Evolutionary conservation across 2,888 invertebrate species (phyloP).

Genomic region (Lasius platythorax): DNA sequence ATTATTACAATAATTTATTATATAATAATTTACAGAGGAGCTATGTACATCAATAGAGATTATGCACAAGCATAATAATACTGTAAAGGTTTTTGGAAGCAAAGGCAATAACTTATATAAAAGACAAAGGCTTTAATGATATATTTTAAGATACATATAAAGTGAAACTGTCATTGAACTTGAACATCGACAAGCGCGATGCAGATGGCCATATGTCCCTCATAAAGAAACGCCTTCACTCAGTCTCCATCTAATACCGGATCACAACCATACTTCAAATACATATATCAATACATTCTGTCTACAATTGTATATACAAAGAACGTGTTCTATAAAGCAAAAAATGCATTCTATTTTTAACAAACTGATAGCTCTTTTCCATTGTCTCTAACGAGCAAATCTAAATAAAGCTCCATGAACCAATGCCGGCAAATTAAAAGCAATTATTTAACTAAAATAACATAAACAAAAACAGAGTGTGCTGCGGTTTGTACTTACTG

Average conservation of each 20-base stretch:
- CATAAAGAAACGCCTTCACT: too few species aligned
- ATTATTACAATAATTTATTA: background rate
- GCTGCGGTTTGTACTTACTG: conserved; percentile 90
- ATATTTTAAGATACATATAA: too few species aligned
- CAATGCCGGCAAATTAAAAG: conserved; percentile 42
- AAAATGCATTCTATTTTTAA: conserved; percentile 38
- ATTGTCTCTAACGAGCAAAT: conserved; percentile 30
- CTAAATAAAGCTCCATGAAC: conserved; percentile 14
- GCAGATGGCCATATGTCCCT: too few species aligned
- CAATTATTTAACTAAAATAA: conserved; percentile 44
- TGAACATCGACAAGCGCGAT: too few species aligned
- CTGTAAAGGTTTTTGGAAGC: too few species aligned
- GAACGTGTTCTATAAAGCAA: conserved; percentile 44
- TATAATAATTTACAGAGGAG: background rate
- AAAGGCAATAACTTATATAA: too few species aligned
- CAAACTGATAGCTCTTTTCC: conserved; percentile 37
- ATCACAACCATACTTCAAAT: too few species aligned
- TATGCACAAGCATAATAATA: background rate
- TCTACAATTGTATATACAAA: conserved; percentile 22
- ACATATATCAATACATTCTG: conserved; percentile 5
- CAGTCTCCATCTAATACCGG: too few species aligned
- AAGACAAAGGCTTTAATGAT: too few species aligned
- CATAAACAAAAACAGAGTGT: conserved; percentile 54
- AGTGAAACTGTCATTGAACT: too few species aligned
- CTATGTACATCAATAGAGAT: background rate